Evolutionary conservation across 1,140 invertebrate genomes (phyloP).

Genomic region (Drosophila tsacasi): DNA sequence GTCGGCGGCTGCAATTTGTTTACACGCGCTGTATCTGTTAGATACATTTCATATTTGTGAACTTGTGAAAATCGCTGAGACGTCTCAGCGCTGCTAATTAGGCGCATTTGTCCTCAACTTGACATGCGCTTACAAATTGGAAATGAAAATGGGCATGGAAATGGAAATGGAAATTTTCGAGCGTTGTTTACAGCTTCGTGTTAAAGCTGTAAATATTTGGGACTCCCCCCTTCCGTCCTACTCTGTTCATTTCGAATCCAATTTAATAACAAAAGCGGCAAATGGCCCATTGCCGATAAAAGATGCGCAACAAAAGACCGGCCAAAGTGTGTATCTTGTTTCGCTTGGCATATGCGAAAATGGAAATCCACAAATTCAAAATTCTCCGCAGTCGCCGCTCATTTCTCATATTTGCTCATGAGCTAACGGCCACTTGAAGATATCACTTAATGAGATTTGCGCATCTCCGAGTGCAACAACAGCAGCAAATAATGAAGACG

Average conservation of each 20-base stretch:
- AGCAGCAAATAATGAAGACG: conserved; percentile 73
- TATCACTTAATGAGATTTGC: conserved; percentile 84
- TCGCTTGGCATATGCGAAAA: conserved; percentile 57
- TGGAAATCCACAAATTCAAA: conserved; percentile 49
- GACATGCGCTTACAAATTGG: conserved; percentile 72
- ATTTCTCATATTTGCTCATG: conserved; percentile 67
- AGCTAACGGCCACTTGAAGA: conserved; percentile 82
- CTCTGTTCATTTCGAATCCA: conserved; percentile 5
- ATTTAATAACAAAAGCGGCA: conserved; percentile 76
- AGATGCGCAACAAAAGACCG: conserved; percentile 44
- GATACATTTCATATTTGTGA: conserved; percentile 79
- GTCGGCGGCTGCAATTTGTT: conserved; percentile 65
- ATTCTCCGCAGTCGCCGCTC: conserved; percentile 47
- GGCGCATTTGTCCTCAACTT: conserved; percentile 75
- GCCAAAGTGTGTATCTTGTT: conserved; percentile 32
- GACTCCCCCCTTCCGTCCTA: background rate
- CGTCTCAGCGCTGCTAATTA: conserved; percentile 71
- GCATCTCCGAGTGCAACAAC: conserved; percentile 77
- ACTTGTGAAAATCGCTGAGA: conserved; percentile 79
- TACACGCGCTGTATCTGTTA: conserved; percentile 66
- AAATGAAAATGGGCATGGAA: conserved; percentile 58
- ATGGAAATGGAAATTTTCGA: conserved; percentile 59
- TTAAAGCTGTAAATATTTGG: conserved; percentile 70
- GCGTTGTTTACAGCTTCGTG: conserved; percentile 49
- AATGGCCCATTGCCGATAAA: conserved; percentile 79